Base-by-base conservation (phyloP, 1,140 invertebrate species). In the Drosophila parvula region DNA sequence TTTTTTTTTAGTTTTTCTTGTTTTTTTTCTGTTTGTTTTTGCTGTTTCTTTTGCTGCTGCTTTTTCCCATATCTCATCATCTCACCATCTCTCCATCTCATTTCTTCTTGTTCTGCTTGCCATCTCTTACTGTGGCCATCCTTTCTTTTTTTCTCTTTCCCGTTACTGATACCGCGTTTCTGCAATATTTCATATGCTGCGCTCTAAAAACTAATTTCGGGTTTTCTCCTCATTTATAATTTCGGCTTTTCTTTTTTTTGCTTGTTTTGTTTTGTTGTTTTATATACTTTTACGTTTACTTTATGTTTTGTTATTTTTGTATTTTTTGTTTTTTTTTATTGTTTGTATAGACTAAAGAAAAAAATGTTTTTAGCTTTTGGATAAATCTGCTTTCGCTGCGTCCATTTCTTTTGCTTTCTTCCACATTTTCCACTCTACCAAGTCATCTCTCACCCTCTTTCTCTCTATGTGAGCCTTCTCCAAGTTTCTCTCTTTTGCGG, bases 201-300 rank as follows among this genome's bases (percentile, higher is more conserved):
- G 75, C 59, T 61, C 59, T 79, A 71, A 79, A 75, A 61, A 44
- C 80, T 75, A 83, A 76, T 83, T 79, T 81, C 69, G 16, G 34
- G n/a, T 44, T 59, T 59, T 12, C 14, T 75, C 16, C 14, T 75
- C 16, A 34, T 34, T 51, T 3, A 51, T 51, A 18, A 51, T 51
- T 51, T 51, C 30, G 11, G 16, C 63, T 55, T 36, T 28, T 48
- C 28, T 28, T 44, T 65, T n/a, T n/a, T 38, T 40, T 65, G 12
- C n/a, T 12, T 40, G 51, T 16, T 67, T 40, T 40, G 38, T 40
- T 40, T 40, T 40, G 5, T 40, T 14, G 12, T 40, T 40, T 36
- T 36, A 51, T 51, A 51, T 53, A 36, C 11, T 53, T 51, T 53
- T 36, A 36, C 16, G 34, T 53, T 53, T n/a, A 18, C 7, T 51